phyloP scores from a whole-genome alignment of 2,797 vertebrate genomes.

The Alauda arvensis region DNA sequence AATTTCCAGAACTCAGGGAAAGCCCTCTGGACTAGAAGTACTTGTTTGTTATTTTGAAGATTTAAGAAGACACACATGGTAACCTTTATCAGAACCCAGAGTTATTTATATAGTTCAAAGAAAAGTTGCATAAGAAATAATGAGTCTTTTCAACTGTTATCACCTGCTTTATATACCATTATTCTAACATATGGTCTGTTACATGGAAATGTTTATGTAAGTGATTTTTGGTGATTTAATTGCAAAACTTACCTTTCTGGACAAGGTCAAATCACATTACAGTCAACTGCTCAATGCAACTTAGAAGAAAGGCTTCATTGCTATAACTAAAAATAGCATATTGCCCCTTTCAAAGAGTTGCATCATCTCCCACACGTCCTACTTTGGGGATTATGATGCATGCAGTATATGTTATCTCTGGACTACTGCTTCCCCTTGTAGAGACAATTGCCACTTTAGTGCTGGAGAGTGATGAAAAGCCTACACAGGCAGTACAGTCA shows the following conservation, averaged over 20 bases:
- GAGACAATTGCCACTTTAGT: slow-evolving; percentile 7
- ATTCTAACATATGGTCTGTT: slow-evolving; percentile 6
- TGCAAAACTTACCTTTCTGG: background rate
- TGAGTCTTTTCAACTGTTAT: background rate
- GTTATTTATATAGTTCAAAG: slow-evolving; percentile 10
- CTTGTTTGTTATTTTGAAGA: slow-evolving; percentile 6
- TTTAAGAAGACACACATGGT: background rate
- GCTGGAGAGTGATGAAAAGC: background rate
- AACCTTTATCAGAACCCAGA: slow-evolving; percentile 24
- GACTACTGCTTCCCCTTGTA: background rate
- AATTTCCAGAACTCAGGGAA: slow-evolving; percentile 10
- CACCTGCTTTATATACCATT: background rate
- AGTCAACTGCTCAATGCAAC: background rate
- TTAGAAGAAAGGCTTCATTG: background rate
- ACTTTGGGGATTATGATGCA: slow-evolving; percentile 30
- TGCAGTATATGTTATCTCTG: background rate
- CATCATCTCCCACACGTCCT: slow-evolving; percentile 17
- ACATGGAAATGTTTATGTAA: background rate
- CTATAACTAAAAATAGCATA: slow-evolving; percentile 29
- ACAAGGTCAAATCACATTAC: background rate
- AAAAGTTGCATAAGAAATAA: slow-evolving; percentile 9
- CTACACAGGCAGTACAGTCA: slow-evolving; percentile 26
- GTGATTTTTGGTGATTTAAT: background rate
- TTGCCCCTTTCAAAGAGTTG: background rate
- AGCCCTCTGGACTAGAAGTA: slow-evolving; percentile 22